Conservation (phyloP, 2,797 vertebrate genomes). For the Cossypha caffra region DNA sequence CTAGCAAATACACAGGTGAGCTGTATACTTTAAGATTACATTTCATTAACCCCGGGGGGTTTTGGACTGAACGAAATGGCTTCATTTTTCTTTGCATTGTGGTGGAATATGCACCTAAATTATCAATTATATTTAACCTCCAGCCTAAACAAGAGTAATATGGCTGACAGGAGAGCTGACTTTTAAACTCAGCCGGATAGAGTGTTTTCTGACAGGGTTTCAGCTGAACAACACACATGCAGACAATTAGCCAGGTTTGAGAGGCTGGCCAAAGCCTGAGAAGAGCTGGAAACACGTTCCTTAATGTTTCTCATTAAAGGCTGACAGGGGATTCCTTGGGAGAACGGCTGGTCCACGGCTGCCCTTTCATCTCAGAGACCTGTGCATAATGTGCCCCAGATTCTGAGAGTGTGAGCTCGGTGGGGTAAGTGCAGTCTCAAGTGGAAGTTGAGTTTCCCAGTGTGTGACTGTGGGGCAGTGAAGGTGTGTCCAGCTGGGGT, state of each 20-base stretch:
- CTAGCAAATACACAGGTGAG: neutral
- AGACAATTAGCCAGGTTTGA: conserved; percentile 53
- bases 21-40: neutral
- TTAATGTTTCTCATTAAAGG: conserved; percentile 48
- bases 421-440: accelerated
- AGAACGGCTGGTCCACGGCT: neutral
- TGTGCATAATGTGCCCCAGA: conserved; percentile 7
- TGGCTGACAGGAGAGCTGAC: neutral
- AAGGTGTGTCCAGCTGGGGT: accelerated
- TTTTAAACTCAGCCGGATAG: neutral
- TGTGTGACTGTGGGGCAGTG: accelerated
- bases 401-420: accelerated
- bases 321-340: neutral
- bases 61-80: neutral
- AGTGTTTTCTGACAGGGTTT: neutral
- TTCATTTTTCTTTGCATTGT: neutral
- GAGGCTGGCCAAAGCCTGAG: neutral
- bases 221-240: conserved; percentile 45
- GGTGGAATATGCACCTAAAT: neutral
- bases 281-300: conserved; percentile 15
- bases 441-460: neutral
- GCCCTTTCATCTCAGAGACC: conserved; percentile 37
- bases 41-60: neutral
- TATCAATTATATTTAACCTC: neutral
- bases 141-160: neutral